Conservation (phyloP, 2,113 vertebrate species). For the Origma solitaria region DNA sequence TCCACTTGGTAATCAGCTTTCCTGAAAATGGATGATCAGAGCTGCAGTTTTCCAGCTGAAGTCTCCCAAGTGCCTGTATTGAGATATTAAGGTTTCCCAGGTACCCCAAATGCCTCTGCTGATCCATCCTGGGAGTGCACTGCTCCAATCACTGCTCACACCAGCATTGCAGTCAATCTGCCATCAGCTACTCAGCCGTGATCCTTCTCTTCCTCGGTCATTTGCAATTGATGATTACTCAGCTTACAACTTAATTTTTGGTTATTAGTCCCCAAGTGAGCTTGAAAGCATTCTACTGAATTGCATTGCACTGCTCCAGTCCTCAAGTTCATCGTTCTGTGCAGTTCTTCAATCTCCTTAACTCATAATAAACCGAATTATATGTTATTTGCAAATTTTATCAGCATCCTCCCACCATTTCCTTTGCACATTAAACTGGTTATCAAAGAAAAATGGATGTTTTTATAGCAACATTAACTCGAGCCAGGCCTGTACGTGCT, state of each 20-base stretch:
- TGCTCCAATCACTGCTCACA: not conserved
- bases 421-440: not conserved
- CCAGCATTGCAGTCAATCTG: not conserved
- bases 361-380: constrained; percentile 13
- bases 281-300: not conserved
- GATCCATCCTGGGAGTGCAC: not conserved
- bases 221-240: constrained; percentile 29
- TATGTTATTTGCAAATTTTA: not conserved
- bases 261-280: constrained; percentile 38
- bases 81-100: not conserved
- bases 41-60: not conserved
- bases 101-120: not conserved
- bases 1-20: constrained; percentile 53
- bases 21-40: constrained; percentile 37
- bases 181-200: not conserved
- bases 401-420: not conserved
- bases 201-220: not conserved
- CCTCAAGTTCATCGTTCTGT: constrained; percentile 6
- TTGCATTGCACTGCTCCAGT: not conserved
- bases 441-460: not conserved
- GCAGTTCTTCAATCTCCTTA: not conserved
- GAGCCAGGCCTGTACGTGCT: not conserved
- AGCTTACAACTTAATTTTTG: constrained; percentile 52
- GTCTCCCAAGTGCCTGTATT: not conserved
- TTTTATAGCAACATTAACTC: constrained; percentile 24